A percentile compares a stretch with the other conserved stretches of the same genome.
Evolutionary conservation across 2,113 vertebrate genomes (phyloP).

Genomic region (Anoplopoma fimbria): DNA sequence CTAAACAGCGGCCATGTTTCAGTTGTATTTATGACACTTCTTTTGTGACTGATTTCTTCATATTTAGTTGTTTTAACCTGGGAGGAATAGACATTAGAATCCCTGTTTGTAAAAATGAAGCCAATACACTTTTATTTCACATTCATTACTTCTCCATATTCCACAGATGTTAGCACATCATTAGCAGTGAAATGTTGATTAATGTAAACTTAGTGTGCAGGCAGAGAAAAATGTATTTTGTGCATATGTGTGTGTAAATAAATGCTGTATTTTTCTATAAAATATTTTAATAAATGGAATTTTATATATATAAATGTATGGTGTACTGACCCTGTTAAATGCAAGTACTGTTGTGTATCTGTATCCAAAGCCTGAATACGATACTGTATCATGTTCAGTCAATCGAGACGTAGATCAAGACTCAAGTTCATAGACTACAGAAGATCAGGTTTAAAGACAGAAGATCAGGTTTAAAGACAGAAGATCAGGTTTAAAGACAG

Average conservation of each 20-base stretch:
- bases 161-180: background rate
- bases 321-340: background rate
- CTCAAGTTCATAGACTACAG: no score
- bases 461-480: no score
- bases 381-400: background rate
- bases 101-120: background rate
- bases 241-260: slow-evolving; percentile 33
- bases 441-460: no score
- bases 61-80: background rate
- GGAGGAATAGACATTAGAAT: background rate
- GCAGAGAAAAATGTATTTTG: slow-evolving; percentile 3
- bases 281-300: slow-evolving; percentile 59
- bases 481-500: no score
- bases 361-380: no score
- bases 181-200: background rate
- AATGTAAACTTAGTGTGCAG: slow-evolving; percentile 1
- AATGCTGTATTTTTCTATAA: slow-evolving; percentile 69
- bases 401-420: no score
- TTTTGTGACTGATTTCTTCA: background rate
- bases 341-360: background rate
- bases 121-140: background rate
- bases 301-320: background rate
- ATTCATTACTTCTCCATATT: background rate
- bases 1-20: background rate
- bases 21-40: background rate